These are phyloP conservation scores for Zootoca vivipara DNA, from an alignment of 2,113 vertebrate species.

Conservation along the genomic window DNA sequence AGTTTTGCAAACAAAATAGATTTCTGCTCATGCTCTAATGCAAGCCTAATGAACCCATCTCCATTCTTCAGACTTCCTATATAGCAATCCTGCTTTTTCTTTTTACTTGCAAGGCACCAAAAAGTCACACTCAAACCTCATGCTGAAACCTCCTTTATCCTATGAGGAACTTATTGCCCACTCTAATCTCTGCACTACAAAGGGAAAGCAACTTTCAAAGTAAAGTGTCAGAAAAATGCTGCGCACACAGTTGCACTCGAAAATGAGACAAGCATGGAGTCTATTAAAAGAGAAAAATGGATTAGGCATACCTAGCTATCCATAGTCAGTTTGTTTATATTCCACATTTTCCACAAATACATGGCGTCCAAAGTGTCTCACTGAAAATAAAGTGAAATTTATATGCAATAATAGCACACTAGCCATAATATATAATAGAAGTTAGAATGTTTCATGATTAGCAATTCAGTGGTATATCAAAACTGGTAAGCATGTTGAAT, in stretches of 20 bases:
- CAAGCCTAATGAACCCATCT: not conserved
- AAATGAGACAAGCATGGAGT: not conserved
- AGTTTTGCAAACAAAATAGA: not conserved
- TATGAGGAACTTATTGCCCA: not conserved
- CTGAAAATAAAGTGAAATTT: not conserved
- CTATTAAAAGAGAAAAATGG: constrained; percentile 8
- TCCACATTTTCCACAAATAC: not conserved
- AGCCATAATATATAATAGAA: constrained; percentile 11
- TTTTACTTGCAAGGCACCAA: not conserved
- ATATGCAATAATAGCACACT: not conserved
- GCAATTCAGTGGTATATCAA: not conserved
- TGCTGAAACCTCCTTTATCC: not conserved
- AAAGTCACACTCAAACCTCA: not conserved
- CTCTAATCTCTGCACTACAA: not conserved
- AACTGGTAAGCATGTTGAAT: too few species aligned
- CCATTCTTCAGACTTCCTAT: not conserved
- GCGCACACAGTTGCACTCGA: not conserved
- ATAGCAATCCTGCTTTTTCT: not conserved
- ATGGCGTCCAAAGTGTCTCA: not conserved
- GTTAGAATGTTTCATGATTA: not conserved
- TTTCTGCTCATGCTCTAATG: not conserved
- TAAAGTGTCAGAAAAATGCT: not conserved
- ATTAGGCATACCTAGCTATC: not conserved
- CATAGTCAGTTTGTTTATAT: constrained; percentile 7
- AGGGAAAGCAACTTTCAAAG: not conserved